phyloP scores from a whole-genome alignment of 2,113 vertebrate species.

The Herpailurus yagouaroundi region DNA sequence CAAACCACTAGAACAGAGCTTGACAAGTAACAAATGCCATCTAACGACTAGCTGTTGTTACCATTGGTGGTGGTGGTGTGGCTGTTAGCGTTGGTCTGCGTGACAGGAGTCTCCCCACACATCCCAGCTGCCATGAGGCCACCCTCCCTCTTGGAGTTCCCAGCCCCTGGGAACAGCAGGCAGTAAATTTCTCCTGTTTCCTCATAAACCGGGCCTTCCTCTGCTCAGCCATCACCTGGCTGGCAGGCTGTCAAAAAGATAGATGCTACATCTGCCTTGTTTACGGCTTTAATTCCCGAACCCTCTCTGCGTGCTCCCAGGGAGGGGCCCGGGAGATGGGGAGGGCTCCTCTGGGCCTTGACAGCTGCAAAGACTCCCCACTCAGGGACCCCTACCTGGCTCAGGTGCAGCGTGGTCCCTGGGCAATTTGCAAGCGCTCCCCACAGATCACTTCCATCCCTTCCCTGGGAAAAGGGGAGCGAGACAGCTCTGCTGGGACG shows the following conservation, averaged over 20 bases:
- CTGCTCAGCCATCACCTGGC: conserved; percentile 80
- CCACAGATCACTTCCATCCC: neutral
- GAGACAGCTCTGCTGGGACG: neutral
- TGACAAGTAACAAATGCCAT: neutral
- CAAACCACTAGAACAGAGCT: neutral
- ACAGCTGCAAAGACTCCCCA: neutral
- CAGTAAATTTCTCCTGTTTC: conserved; percentile 84
- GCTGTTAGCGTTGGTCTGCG: neutral
- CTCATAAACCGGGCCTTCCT: conserved; percentile 84
- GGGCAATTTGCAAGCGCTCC: neutral
- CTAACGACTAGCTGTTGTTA: neutral
- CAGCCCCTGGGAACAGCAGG: conserved; percentile 68
- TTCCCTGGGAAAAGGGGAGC: neutral
- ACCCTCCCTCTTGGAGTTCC: neutral
- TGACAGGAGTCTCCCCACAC: neutral
- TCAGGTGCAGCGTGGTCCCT: rapidly evolving
- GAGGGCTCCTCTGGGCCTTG: neutral
- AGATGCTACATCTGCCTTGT: conserved; percentile 80
- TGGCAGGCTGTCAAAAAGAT: conserved; percentile 85
- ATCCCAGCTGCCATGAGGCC: neutral
- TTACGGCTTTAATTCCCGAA: conserved; percentile 76
- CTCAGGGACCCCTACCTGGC: neutral
- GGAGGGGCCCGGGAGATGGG: neutral
- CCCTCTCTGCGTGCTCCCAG: conserved; percentile 41
- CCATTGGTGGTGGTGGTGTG: neutral